Percentiles rank a stretch among this genome's conserved stretches.
Conservation (phyloP, 2,888 invertebrate genomes). For the Acanthosepion pharaonis region DNA sequence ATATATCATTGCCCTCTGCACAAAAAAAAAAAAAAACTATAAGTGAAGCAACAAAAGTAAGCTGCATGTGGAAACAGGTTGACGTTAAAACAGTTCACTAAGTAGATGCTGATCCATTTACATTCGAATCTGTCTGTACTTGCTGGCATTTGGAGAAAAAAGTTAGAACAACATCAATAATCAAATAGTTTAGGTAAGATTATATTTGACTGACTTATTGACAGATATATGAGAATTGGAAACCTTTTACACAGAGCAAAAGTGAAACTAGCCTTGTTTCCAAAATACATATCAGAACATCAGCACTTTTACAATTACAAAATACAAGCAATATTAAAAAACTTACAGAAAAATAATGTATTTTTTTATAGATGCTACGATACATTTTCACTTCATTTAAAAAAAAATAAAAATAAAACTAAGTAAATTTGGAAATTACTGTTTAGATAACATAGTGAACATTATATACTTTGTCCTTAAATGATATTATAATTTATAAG, state of each 20-base stretch:
- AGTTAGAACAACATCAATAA: neutral
- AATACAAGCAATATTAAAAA: too few relatives aligned
- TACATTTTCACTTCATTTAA: too few relatives aligned
- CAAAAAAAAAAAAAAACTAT: neutral
- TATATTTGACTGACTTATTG: neutral
- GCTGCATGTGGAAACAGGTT: slow-evolving; percentile 21
- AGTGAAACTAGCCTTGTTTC: neutral
- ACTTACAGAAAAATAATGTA: too few relatives aligned
- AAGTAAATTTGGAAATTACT: too few relatives aligned
- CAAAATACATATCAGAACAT: neutral
- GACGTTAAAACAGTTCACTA: neutral
- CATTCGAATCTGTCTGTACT: neutral
- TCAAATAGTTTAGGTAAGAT: neutral
- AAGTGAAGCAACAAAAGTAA: neutral
- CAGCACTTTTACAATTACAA: neutral
- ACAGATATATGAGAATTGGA: neutral
- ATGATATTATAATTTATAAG: too few relatives aligned
- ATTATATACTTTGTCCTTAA: too few relatives aligned
- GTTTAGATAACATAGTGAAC: too few relatives aligned
- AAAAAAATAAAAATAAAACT: too few relatives aligned
- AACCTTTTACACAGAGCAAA: neutral
- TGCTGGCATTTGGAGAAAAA: neutral
- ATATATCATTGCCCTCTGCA: neutral
- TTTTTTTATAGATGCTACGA: too few relatives aligned
- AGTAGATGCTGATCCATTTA: slow-evolving; percentile 33